These are phyloP conservation scores for Lepus timidus DNA, from an alignment of 2,113 vertebrate species.

Conservation along the genomic window DNA sequence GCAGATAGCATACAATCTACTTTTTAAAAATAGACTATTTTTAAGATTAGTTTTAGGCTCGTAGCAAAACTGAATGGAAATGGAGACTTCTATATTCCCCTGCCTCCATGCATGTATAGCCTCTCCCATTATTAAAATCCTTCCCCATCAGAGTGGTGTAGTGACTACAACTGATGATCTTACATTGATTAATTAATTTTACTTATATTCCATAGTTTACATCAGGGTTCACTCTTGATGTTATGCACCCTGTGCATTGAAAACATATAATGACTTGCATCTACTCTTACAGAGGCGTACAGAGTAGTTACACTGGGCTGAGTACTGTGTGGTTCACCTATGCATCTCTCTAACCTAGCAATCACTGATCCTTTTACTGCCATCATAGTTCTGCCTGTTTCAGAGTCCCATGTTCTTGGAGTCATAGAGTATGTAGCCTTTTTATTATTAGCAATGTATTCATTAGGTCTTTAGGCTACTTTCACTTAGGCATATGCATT, in stretches of 20 bases:
- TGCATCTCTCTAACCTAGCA: neutral
- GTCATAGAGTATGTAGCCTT: neutral
- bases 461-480: neutral
- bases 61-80: constrained; percentile 16
- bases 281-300: neutral
- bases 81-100: neutral
- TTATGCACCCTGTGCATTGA: neutral
- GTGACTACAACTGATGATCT: neutral
- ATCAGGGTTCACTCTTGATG: neutral
- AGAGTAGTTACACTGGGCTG: neutral
- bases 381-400: neutral
- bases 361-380: neutral
- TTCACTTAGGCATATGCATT: neutral
- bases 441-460: neutral
- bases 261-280: neutral
- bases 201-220: neutral
- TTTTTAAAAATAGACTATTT: constrained; percentile 68
- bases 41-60: constrained; percentile 47
- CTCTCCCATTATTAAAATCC: neutral
- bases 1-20: constrained; percentile 81
- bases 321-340: neutral
- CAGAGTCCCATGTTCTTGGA: neutral
- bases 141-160: neutral
- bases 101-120: neutral
- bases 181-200: neutral